These are phyloP conservation scores for Cancer borealis DNA, from an alignment of 2,888 invertebrate species.

Conservation along the genomic window DNA sequence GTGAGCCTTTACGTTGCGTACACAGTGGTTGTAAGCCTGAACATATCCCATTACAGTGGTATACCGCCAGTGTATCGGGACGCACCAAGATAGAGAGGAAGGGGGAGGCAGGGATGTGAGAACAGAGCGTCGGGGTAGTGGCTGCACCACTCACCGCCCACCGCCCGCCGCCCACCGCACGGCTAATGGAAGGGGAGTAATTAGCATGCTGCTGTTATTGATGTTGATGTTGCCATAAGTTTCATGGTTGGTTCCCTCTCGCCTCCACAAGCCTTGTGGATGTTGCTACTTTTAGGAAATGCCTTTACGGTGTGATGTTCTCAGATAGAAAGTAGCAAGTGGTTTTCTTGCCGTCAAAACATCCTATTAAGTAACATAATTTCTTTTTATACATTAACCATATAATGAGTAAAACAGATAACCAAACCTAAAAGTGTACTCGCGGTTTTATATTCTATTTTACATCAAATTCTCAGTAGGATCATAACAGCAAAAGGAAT, in stretches of 20 bases:
- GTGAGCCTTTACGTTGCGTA: not conserved
- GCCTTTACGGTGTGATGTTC: not conserved
- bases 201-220: not conserved
- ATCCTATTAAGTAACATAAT: no score
- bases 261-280: not conserved
- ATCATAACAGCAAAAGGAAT: not conserved
- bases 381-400: no score
- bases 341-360: not conserved
- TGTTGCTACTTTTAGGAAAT: not conserved
- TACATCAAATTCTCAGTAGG: not conserved
- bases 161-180: not conserved
- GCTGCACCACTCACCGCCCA: not conserved
- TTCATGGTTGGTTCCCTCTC: not conserved
- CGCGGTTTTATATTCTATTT: no score
- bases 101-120: not conserved
- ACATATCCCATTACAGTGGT: not conserved
- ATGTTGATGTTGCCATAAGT: not conserved
- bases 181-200: constrained; percentile 26
- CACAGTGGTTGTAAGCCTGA: not conserved
- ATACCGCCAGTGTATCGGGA: not conserved
- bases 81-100: not conserved
- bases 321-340: not conserved
- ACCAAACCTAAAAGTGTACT: no score
- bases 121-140: not conserved
- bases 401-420: no score